Conservation (phyloP, 2,113 vertebrate genomes). For the Sakesphorus luctuosus region DNA sequence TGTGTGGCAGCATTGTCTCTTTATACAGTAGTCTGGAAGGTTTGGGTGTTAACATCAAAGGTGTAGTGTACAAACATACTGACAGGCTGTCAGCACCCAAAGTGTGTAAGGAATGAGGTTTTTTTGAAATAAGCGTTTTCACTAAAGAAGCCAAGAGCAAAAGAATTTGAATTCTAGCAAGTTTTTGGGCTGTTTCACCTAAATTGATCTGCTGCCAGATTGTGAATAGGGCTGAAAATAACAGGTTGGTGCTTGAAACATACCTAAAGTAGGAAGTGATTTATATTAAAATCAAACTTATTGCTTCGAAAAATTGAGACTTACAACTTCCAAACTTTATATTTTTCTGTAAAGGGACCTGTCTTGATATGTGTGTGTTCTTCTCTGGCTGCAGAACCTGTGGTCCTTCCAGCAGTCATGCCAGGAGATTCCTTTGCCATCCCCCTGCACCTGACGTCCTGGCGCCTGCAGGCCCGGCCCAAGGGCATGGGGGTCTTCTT, state of each 20-base stretch:
- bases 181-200: not conserved
- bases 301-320: not conserved
- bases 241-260: not conserved
- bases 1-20: not conserved
- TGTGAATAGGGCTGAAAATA: not conserved
- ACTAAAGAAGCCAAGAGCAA: not conserved
- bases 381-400: constrained; percentile 84
- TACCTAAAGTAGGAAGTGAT: not conserved
- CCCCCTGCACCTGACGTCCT: constrained; percentile 94
- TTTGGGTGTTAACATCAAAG: not conserved
- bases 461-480: constrained; percentile 93
- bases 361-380: not conserved
- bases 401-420: constrained; percentile 91
- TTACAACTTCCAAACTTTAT: accelerated
- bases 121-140: not conserved
- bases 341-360: not conserved
- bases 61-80: not conserved
- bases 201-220: not conserved
- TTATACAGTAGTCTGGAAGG: not conserved
- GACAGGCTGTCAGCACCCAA: not conserved
- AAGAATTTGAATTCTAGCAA: not conserved
- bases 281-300: accelerated
- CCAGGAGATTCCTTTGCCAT: constrained; percentile 89
- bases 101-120: not conserved
- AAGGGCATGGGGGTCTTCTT: constrained; percentile 94